Percentiles rank a stretch among this genome's conserved stretches.
Evolutionary conservation across 2,797 vertebrate genomes (phyloP).

Genomic region (Bucorvus abyssinicus): DNA sequence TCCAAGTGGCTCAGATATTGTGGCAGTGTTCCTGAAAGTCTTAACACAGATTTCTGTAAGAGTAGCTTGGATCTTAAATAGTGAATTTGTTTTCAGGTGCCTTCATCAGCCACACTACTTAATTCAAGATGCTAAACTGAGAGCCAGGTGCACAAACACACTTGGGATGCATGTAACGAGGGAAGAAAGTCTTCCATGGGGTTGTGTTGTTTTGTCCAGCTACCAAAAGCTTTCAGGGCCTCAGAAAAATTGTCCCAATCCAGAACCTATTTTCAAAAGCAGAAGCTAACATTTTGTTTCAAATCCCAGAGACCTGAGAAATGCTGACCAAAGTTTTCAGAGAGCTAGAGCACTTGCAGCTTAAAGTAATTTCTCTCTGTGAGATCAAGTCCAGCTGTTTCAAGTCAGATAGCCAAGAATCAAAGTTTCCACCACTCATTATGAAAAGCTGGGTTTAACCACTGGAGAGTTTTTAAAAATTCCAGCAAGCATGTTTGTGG

Average conservation of each 20-base stretch:
- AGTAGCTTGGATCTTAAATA: background rate
- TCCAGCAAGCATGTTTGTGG: background rate
- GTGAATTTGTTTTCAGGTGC: background rate
- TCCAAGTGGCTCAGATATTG: background rate
- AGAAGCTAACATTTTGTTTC: background rate
- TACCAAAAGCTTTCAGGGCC: background rate
- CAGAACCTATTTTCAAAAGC: background rate
- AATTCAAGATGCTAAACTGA: background rate
- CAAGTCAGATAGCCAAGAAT: background rate
- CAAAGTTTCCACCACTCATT: background rate
- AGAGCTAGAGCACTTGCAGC: background rate
- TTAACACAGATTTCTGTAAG: background rate
- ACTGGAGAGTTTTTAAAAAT: background rate
- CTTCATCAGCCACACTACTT: background rate
- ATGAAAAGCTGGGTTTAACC: background rate
- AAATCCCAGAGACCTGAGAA: background rate
- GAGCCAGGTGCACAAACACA: background rate
- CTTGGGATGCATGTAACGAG: background rate
- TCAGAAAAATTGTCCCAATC: background rate
- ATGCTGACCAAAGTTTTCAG: background rate
- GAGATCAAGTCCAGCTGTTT: background rate
- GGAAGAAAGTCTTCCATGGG: background rate
- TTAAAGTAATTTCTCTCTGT: background rate
- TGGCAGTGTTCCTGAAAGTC: background rate
- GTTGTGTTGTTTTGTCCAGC: background rate